These are phyloP conservation scores for Typhlichthys eigenmanni DNA, from an alignment of 2,797 vertebrate species.

Conservation along the genomic window DNA sequence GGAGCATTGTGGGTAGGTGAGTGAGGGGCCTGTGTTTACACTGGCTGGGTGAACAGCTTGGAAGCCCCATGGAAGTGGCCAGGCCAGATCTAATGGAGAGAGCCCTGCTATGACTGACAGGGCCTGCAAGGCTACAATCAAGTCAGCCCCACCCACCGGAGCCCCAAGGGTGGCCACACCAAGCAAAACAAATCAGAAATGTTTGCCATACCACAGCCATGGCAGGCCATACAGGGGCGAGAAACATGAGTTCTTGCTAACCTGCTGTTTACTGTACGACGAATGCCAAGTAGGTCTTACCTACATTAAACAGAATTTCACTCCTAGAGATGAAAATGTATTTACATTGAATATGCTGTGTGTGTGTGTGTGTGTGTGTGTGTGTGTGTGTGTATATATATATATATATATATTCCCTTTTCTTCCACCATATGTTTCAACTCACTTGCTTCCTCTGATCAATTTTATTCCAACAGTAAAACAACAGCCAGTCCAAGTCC, in stretches of 20 bases:
- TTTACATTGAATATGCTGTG: constrained; percentile 42
- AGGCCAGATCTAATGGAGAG: constrained; percentile 42
- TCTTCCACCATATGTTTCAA: constrained; percentile 62
- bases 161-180: constrained; percentile 29
- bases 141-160: constrained; percentile 18
- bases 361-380: no score
- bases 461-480: constrained; percentile 55
- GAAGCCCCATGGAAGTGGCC: constrained; percentile 52
- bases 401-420: not conserved
- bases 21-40: constrained; percentile 58
- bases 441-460: constrained; percentile 40
- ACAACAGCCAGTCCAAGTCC: constrained; percentile 37
- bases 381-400: no score
- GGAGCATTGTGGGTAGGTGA: constrained; percentile 10
- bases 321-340: constrained; percentile 33
- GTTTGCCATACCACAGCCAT: constrained; percentile 33
- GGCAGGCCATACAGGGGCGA: constrained; percentile 3
- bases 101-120: constrained; percentile 51
- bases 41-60: constrained; percentile 44
- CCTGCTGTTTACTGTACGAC: constrained; percentile 19
- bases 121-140: constrained; percentile 48
- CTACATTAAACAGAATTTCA: constrained; percentile 45
- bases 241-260: constrained; percentile 24
- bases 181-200: constrained; percentile 58
- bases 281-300: constrained; percentile 42